Percentiles rank a stretch among this genome's conserved stretches.
These are phyloP conservation scores for Limenitis camilla DNA, from an alignment of 2,888 invertebrate species.

Conservation along the genomic window DNA sequence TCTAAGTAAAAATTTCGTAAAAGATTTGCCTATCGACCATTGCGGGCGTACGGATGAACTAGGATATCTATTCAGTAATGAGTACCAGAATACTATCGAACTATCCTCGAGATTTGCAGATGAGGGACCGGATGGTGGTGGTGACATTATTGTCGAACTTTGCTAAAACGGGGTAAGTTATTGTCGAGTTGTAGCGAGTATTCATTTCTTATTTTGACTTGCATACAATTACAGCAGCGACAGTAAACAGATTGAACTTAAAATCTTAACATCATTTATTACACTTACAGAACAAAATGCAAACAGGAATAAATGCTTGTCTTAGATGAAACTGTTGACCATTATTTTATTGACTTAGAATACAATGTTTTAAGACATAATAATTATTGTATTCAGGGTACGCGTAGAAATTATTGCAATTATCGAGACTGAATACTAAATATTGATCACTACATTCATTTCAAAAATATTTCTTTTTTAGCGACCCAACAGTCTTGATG, in stretches of 20 bases:
- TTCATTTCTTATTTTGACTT: neutral
- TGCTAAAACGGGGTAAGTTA: constrained; percentile 61
- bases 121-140: constrained; percentile 59
- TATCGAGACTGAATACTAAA: no score
- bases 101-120: constrained; percentile 49
- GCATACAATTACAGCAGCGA: no score
- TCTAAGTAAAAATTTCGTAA: constrained; percentile 32
- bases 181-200: neutral
- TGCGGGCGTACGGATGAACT: constrained; percentile 56
- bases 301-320: no score
- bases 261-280: no score
- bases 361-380: no score
- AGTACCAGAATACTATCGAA: constrained; percentile 44
- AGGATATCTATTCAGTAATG: constrained; percentile 56
- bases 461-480: no score
- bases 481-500: no score
- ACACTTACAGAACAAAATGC: no score
- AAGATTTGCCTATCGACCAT: constrained; percentile 34
- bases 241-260: no score
- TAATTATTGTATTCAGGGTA: neutral
- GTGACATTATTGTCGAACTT: constrained; percentile 65
- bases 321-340: no score
- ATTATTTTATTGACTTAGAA: no score
- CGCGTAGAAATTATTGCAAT: neutral
- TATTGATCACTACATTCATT: no score